Evolutionary conservation across 2,888 invertebrate genomes (phyloP).

Genomic region (Timema podura): DNA sequence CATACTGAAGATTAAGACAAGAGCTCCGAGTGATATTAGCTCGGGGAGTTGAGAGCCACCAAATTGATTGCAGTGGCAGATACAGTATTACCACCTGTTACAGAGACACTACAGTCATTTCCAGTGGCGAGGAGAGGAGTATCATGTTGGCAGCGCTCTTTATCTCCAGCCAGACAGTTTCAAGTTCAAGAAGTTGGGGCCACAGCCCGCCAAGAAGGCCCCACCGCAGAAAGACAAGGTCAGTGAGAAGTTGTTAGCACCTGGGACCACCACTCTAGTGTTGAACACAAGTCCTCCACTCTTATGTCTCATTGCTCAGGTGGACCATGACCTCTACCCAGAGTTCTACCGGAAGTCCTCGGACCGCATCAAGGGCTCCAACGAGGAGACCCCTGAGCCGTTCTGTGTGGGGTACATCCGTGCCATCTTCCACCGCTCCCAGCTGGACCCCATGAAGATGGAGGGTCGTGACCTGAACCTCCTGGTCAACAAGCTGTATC

Average conservation of each 20-base stretch:
- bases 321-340: slow-evolving; percentile 71
- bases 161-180: slow-evolving; percentile 64
- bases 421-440: slow-evolving; percentile 54
- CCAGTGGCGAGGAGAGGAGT: slow-evolving; percentile 58
- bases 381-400: slow-evolving; percentile 67
- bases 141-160: slow-evolving; percentile 62
- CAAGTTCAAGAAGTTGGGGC: slow-evolving; percentile 47
- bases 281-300: too few relatives aligned
- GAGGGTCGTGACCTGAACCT: slow-evolving; percentile 59
- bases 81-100: too few relatives aligned
- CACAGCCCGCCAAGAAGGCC: neutral
- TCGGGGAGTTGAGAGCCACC: too few relatives aligned
- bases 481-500: slow-evolving; percentile 63
- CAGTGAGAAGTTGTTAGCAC: neutral
- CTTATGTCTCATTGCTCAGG: slow-evolving; percentile 37
- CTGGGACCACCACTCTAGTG: too few relatives aligned
- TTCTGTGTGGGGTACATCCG: slow-evolving; percentile 67
- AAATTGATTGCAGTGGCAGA: too few relatives aligned
- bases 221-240: slow-evolving; percentile 32
- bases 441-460: slow-evolving; percentile 47
- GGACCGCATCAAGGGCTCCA: slow-evolving; percentile 64
- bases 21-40: too few relatives aligned
- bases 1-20: too few relatives aligned
- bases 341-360: slow-evolving; percentile 75
- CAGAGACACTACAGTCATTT: slow-evolving; percentile 46